Base-by-base conservation (phyloP, 1,140 invertebrate genomes). In the Cepaea nemoralis region DNA sequence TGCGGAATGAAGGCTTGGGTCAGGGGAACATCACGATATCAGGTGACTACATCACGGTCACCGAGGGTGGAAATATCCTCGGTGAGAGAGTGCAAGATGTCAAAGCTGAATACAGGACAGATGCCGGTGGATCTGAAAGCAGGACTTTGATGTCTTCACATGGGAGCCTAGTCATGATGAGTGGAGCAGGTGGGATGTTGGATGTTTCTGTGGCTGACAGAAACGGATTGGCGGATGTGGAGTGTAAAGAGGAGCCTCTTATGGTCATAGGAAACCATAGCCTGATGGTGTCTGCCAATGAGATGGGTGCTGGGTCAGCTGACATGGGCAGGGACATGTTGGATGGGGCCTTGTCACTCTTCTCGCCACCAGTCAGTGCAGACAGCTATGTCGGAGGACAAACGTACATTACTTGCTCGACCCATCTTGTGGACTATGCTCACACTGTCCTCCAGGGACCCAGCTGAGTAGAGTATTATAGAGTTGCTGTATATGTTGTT, bases 391-490 rank as follows among this genome's bases (percentile, higher is more conserved):
- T 85, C 0, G 77, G 75, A 31, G 83, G 67, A 63, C 86, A 87
- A 50, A 80, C 85, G 1, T 85, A 76, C 67, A 83, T 83, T 35
- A 86, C 85, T 2, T 87, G 83, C 77, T 79, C 67, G 22, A 69
- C 82, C n/a, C 83, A 84, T 39, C 79, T 85, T 59, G 86, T 86
- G 24, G 86, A 86, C 50, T 88, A 82, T 48, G 70, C 81, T 24
- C 86, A 90, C 67, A 82, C 85, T 78, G 88, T 87, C 5, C 77
- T 87, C 59, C 86, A 89, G 55, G 85, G 87, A 3, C 84, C 85
- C n/a, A 87, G 88, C 71, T 88, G 82, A 71, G 66, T 86, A n/a
- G 82, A 70, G 27, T n/a, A n/a, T 55, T n/a, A n/a, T n/a, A n/a
- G n/a, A n/a, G n/a, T n/a, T n/a, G n/a, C n/a, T n/a, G n/a, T n/a